Conservation (phyloP, 2,888 invertebrate species). For the Bombyx huttoni region DNA sequence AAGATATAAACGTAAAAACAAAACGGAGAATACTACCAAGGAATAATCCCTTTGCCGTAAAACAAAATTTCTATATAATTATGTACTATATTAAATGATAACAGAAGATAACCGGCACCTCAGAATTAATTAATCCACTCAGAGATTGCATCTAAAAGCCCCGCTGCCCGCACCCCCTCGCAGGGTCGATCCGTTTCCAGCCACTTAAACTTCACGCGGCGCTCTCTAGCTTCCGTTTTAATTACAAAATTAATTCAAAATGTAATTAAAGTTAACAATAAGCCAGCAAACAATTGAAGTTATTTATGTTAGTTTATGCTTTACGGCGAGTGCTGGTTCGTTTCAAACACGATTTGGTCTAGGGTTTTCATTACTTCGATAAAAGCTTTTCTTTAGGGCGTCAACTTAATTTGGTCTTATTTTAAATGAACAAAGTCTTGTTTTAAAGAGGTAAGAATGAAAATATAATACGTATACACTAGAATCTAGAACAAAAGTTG, state of each 20-base stretch:
- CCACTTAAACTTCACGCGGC: constrained; percentile 73
- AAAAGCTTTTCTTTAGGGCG: constrained; percentile 2
- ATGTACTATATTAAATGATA: constrained; percentile 69
- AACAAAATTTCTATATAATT: constrained; percentile 50
- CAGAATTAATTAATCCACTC: constrained; percentile 73
- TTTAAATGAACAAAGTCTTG: neutral
- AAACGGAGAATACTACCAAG: constrained; percentile 1
- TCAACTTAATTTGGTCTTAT: neutral
- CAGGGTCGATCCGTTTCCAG: constrained; percentile 69
- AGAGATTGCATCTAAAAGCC: constrained; percentile 70
- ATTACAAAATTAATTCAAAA: constrained; percentile 75
- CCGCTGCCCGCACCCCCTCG: constrained; percentile 29
- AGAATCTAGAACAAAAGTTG: neutral
- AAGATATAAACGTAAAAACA: neutral
- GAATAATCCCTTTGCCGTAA: constrained; percentile 26
- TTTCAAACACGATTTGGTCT: constrained; percentile 42
- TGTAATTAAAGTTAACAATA: constrained; percentile 75
- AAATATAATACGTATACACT: neutral
- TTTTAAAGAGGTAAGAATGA: neutral
- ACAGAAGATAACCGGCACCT: constrained; percentile 70
- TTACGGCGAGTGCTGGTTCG: constrained; percentile 47
- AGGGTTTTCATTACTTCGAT: constrained; percentile 14
- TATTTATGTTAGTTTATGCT: constrained; percentile 74
- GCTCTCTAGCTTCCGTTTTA: constrained; percentile 74
- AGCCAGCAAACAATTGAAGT: constrained; percentile 74